Evolutionary conservation across 1,140 invertebrate species (phyloP).

Genomic region (Streblospio benedicti): DNA sequence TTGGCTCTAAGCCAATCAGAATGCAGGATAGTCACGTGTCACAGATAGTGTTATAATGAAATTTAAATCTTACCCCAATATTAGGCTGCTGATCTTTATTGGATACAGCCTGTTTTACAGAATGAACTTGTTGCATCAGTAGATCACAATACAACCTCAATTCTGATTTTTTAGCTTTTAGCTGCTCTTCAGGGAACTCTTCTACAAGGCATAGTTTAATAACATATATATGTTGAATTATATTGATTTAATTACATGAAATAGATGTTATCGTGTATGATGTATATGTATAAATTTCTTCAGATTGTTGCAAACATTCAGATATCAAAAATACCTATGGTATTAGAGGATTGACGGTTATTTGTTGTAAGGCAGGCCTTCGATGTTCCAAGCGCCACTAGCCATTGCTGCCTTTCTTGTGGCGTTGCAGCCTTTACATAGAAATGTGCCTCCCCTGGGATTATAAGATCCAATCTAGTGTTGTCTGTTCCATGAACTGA

Average conservation of each 20-base stretch:
- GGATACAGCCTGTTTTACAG: slow-evolving; percentile 61
- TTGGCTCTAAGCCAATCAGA: not conserved
- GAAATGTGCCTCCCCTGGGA: slow-evolving; percentile 72
- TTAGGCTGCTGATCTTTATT: slow-evolving; percentile 52
- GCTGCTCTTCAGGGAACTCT: slow-evolving; percentile 40
- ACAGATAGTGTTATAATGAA: not conserved
- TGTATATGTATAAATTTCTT: too few species aligned
- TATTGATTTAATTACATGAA: not conserved
- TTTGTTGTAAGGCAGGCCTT: slow-evolving; percentile 69
- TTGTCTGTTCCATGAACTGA: slow-evolving; percentile 63
- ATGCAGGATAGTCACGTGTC: not conserved
- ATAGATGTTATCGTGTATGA: too few species aligned
- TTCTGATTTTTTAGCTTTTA: slow-evolving; percentile 70
- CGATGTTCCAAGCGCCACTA: slow-evolving; percentile 68
- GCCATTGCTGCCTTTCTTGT: slow-evolving; percentile 69
- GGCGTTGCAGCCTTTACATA: slow-evolving; percentile 66
- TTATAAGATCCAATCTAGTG: slow-evolving; percentile 65
- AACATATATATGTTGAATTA: not conserved
- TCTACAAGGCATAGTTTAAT: slow-evolving; percentile 19
- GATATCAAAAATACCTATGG: not conserved
- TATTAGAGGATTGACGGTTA: too few species aligned
- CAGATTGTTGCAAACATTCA: not conserved
- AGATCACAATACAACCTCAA: slow-evolving; percentile 70
- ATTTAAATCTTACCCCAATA: slow-evolving; percentile 50
- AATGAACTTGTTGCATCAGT: slow-evolving; percentile 74